Base-by-base conservation (phyloP, 2,113 vertebrate genomes). In the Alosa alosa region DNA sequence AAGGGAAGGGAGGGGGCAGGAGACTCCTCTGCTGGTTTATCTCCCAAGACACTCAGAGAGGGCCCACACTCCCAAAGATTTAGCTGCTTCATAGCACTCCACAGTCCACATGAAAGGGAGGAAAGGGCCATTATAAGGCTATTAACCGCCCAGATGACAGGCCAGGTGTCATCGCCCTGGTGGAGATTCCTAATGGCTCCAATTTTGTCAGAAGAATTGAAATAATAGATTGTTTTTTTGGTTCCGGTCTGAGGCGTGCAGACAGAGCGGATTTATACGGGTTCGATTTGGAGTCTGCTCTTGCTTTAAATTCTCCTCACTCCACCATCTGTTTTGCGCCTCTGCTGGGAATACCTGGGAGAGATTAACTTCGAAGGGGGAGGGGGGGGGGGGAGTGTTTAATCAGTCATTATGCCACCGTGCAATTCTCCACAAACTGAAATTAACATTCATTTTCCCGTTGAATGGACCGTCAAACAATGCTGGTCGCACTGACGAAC, bases 361-460 rank as follows among this genome's bases (percentile, higher is more conserved):
- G 83, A 93, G 91, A 94, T 94, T 93, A 93, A 91, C 90, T 88
- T 88, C 87, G 88, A 88, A 91, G 89, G 91, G 81, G 86, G 64
- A 10, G 60, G 55, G 55, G 55, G 60, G 60, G 8, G 20, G 64
- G n/a, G 64, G 90, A 90, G 90, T 90, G 90, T 89, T 89, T 92
- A 94, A 94, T 94, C 94, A 92, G 90, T 94, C 93, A 94, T 95
- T 94, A 94, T 89, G 87, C 90, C 89, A 84, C 91, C 93, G 93
- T 94, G 92, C 92, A 93, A 93, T 93, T 92, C 90, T 92, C 88
- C 78, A 90, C 91, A 88, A 86, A 88, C 88, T 90, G 86, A 92
- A 92, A 93, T 91, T 92, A 92, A 93, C 91, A 90, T 89, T 94
- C 89, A 92, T 95, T 94, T 95, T 96, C 93, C 92, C 92, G 93